A percentile compares a stretch with the other conserved stretches of the same genome.
phyloP scores from a whole-genome alignment of 2,113 vertebrate genomes.

The Cyanistes caeruleus region DNA sequence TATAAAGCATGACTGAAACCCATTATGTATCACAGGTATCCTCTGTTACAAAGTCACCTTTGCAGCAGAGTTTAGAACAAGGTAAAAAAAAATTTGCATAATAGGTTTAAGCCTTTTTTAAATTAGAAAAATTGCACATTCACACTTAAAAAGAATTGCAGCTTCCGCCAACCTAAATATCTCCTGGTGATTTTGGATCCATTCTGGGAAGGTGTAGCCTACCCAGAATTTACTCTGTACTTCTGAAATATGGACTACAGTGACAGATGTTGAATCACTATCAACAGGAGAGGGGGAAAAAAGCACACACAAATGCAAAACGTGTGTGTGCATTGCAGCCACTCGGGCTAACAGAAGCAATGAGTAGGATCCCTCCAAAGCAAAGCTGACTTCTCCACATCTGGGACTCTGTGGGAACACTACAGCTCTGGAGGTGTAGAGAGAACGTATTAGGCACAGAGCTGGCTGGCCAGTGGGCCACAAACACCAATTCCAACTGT shows the following conservation, averaged over 20 bases:
- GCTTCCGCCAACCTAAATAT: not conserved
- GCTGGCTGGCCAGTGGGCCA: not conserved
- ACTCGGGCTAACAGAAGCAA: not conserved
- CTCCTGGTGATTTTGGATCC: not conserved
- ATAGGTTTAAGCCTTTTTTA: conserved; percentile 35
- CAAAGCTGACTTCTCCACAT: not conserved
- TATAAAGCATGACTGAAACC: conserved; percentile 38
- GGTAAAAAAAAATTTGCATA: not conserved
- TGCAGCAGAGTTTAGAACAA: conserved; percentile 13
- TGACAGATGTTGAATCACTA: not conserved
- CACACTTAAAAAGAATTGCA: not conserved
- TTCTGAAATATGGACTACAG: not conserved
- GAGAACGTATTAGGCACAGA: not conserved
- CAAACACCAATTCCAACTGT: not conserved
- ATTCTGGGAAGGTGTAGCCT: not conserved
- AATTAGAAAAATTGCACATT: conserved; percentile 27
- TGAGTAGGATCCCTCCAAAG: not conserved
- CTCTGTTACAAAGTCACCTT: not conserved
- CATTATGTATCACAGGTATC: not conserved
- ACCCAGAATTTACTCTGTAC: not conserved
- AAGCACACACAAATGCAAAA: not conserved
- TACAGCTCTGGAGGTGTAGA: not conserved
- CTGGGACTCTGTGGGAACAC: not conserved
- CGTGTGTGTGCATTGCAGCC: not conserved
- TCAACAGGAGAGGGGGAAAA: not conserved